Conservation (phyloP, 2,888 invertebrate genomes). For the Gnatocerus cornutus region DNA sequence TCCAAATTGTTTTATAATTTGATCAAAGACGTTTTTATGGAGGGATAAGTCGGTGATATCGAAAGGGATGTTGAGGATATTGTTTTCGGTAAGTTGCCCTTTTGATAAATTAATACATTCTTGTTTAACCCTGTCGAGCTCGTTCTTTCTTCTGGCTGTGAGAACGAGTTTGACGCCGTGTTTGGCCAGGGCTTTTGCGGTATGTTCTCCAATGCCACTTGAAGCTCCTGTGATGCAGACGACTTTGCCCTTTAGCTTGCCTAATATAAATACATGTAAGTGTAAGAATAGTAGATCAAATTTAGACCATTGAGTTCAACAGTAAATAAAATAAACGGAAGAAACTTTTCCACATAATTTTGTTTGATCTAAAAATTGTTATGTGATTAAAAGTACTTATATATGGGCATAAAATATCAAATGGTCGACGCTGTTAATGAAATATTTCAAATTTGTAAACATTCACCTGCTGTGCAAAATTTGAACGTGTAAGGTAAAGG, state of each 20-base stretch:
- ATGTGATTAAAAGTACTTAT: too few species aligned
- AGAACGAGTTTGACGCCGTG: conserved; percentile 79
- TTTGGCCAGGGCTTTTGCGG: conserved; percentile 80
- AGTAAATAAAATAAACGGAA: too few species aligned
- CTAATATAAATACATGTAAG: conserved; percentile 52
- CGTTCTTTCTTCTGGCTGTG: conserved; percentile 78
- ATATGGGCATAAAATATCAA: too few species aligned
- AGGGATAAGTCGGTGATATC: conserved; percentile 77
- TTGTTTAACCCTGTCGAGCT: conserved; percentile 79
- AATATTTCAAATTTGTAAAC: too few species aligned
- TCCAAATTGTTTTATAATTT: conserved; percentile 80
- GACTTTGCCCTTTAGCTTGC: conserved; percentile 75
- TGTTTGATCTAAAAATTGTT: too few species aligned
- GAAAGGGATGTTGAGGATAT: conserved; percentile 80
- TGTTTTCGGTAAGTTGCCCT: conserved; percentile 73
- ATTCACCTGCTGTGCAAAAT: too few species aligned
- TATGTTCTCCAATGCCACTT: conserved; percentile 85
- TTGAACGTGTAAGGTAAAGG: too few species aligned
- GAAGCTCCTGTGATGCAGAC: conserved; percentile 91
- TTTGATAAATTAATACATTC: conserved; percentile 73
- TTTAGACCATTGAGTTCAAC: too few species aligned
- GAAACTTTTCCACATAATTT: background rate
- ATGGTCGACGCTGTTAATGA: too few species aligned
- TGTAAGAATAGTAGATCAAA: too few species aligned
- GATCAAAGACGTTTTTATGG: conserved; percentile 77